Base-by-base conservation (phyloP, 2,797 vertebrate genomes). In the Podarcis siculus region DNA sequence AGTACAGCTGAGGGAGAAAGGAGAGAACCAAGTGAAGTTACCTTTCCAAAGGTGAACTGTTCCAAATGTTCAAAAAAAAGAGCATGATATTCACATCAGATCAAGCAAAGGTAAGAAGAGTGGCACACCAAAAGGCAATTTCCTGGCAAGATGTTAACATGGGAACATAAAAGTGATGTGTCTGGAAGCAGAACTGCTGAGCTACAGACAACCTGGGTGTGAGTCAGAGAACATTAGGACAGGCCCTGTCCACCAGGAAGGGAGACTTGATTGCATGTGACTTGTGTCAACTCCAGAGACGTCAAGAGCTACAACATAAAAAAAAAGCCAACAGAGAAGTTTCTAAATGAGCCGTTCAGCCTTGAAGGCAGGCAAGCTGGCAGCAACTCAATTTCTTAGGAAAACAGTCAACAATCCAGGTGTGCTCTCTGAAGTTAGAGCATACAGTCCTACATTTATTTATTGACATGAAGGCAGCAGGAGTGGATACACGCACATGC, bases 261-360 rank as follows among this genome's bases (percentile, higher is more conserved):
- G 95, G 37, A 96, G 97, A 98, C 96, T 96, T 98, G 97, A 98
- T 98, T 96, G 93, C 96, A 97, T 98, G 97, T 98, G 98, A 98
- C 98, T 98, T 96, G 95, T 98, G 98, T 98, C 98, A 98, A 95
- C 97, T 98, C 96, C 85, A 95, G 95, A 97, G 97, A 97, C 94
- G 95, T 98, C 97, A 98, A 96, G 93, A 95, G 90, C 85, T 94
- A 80, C 94, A 96, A 93, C 86, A 93, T 89, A 95, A 64, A 32
- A 75, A 96, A 96, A 95, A 95, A 58, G 87, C 93, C 91, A 95
- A 95, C 87, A 71, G 93, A 94, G 91, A 93, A 90, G 89, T 94
- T 96, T 96, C 94, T 95, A 97, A 97, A 96, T 95, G 96, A 97
- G 96, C 96, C 96, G 87, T 93, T 95, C 93, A 95, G 91, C 92